A percentile compares a stretch with the other conserved stretches of the same genome.
These are phyloP conservation scores for Dicyrtoma fusca DNA, from an alignment of 2,888 invertebrate genomes.

Conservation along the genomic window DNA sequence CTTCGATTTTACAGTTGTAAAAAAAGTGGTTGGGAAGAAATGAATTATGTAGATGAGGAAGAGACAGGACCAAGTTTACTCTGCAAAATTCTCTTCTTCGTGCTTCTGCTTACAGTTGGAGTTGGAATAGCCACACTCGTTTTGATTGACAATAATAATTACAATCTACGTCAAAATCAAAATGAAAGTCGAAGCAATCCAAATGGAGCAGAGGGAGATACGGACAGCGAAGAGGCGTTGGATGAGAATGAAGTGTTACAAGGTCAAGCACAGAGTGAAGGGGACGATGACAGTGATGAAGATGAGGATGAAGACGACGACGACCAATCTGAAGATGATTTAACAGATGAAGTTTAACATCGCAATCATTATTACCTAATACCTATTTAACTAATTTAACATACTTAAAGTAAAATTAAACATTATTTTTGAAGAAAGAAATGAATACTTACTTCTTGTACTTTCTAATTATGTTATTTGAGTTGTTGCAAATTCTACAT, in stretches of 20 bases:
- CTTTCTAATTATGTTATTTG: too few relatives aligned
- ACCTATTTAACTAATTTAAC: too few relatives aligned
- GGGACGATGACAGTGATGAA: neutral
- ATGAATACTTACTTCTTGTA: too few relatives aligned
- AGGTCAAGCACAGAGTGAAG: neutral
- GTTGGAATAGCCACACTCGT: constrained; percentile 36
- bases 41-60: constrained; percentile 29
- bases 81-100: constrained; percentile 36
- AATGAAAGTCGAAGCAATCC: constrained; percentile 1
- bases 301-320: constrained; percentile 6
- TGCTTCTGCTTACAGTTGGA: constrained; percentile 26
- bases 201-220: neutral
- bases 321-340: constrained; percentile 19
- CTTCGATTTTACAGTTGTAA: too few relatives aligned
- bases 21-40: too few relatives aligned
- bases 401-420: too few relatives aligned
- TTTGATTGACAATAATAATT: constrained; percentile 33
- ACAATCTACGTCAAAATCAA: neutral
- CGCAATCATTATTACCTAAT: too few relatives aligned
- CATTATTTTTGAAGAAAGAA: too few relatives aligned
- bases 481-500: too few relatives aligned
- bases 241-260: too few relatives aligned
- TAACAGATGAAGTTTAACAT: constrained; percentile 18
- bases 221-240: neutral
- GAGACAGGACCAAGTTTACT: constrained; percentile 27